phyloP scores from a whole-genome alignment of 2,113 vertebrate genomes.

The Numida meleagris region DNA sequence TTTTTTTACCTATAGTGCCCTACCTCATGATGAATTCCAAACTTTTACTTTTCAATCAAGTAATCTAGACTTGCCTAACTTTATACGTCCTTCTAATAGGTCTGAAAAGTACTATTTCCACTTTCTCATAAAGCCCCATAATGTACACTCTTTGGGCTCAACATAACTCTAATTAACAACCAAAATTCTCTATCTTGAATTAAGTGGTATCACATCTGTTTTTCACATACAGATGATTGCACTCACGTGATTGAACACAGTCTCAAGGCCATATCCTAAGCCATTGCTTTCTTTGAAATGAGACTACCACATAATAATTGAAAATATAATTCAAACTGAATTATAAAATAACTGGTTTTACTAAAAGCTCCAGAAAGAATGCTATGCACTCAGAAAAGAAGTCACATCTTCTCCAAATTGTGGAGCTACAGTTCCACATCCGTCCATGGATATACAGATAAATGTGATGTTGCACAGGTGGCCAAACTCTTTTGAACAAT shows the following conservation, averaged over 20 bases:
- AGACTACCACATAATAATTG: background rate
- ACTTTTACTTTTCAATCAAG: background rate
- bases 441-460: background rate
- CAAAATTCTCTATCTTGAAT: background rate
- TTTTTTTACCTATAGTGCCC: background rate
- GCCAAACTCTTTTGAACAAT: background rate
- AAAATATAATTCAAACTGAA: background rate
- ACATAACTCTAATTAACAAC: background rate
- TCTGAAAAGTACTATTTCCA: background rate
- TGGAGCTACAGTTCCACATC: background rate
- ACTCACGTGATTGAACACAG: background rate
- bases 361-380: background rate
- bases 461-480: background rate
- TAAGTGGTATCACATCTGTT: background rate
- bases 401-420: background rate
- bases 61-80: background rate
- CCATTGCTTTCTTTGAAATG: background rate
- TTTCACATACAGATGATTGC: background rate
- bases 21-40: background rate
- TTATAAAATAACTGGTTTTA: background rate
- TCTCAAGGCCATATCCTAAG: background rate
- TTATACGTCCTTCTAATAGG: background rate
- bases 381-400: background rate
- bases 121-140: background rate
- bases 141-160: background rate